phyloP scores from a whole-genome alignment of 1,140 invertebrate species.

The Myzus persicae region DNA sequence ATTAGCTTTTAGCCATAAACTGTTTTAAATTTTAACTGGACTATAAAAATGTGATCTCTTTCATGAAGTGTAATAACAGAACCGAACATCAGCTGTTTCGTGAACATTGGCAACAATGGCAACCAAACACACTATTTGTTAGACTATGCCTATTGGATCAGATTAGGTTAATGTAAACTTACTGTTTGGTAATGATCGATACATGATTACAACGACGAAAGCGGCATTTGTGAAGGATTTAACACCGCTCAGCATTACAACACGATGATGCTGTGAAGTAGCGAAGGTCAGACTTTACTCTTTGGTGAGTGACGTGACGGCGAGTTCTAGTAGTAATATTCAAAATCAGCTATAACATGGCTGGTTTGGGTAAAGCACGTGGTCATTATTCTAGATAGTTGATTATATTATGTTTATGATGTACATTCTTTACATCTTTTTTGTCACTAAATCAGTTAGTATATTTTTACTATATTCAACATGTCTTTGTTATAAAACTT shows the following conservation, averaged over 20 bases:
- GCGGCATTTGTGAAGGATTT: neutral
- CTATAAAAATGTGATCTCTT: neutral
- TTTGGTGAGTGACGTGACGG: neutral
- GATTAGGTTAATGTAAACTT: neutral
- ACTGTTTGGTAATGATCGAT: neutral
- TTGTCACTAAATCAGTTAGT: neutral
- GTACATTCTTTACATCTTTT: neutral
- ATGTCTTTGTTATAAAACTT: neutral
- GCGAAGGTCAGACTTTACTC: neutral
- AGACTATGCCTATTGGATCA: neutral
- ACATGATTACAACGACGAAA: neutral
- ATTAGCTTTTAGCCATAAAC: neutral
- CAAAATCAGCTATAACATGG: neutral
- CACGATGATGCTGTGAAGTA: neutral
- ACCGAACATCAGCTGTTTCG: neutral
- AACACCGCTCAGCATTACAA: neutral
- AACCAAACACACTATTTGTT: neutral
- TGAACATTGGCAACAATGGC: neutral
- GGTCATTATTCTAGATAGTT: neutral
- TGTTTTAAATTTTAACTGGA: neutral
- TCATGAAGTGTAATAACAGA: neutral
- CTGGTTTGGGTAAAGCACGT: neutral
- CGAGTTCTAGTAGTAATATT: neutral
- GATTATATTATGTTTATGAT: neutral
- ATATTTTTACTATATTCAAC: neutral